Evolutionary conservation across 2,113 vertebrate species (phyloP).

Genomic region (Scortum barcoo): DNA sequence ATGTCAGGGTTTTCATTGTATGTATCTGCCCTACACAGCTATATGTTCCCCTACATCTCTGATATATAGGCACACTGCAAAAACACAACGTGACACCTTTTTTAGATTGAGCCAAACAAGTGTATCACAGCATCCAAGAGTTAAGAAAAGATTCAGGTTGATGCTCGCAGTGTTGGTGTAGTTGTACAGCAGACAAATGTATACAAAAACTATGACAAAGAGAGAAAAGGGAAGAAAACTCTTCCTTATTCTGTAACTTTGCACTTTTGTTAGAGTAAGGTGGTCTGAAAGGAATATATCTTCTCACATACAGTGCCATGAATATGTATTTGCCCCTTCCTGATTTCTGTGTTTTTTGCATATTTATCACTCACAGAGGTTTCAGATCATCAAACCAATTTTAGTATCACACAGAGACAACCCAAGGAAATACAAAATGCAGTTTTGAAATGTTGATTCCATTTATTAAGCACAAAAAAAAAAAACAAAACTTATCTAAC

Average conservation of each 20-base stretch:
- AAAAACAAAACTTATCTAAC: no score
- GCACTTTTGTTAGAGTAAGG: background rate
- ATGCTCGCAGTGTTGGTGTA: fast-evolving
- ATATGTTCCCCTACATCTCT: conserved; percentile 33
- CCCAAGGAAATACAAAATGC: no score
- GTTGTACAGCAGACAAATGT: background rate
- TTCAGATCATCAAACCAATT: no score
- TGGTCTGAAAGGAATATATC: background rate
- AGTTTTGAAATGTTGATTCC: no score
- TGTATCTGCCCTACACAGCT: conserved; percentile 22
- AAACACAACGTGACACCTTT: conserved; percentile 44
- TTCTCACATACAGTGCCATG: background rate
- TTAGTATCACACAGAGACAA: no score
- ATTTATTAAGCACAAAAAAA: no score
- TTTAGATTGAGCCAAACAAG: conserved; percentile 21
- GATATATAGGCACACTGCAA: background rate
- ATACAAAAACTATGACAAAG: background rate
- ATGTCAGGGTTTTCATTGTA: conserved; percentile 27
- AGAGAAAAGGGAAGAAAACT: background rate
- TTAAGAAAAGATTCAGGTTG: conserved; percentile 1
- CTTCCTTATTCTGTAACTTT: background rate
- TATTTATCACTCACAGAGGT: no score
- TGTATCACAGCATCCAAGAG: conserved; percentile 6
- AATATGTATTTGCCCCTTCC: no score
- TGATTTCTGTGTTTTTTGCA: no score